Conservation (phyloP, 2,888 invertebrate species). For the Ichneumoninae sp. region DNA sequence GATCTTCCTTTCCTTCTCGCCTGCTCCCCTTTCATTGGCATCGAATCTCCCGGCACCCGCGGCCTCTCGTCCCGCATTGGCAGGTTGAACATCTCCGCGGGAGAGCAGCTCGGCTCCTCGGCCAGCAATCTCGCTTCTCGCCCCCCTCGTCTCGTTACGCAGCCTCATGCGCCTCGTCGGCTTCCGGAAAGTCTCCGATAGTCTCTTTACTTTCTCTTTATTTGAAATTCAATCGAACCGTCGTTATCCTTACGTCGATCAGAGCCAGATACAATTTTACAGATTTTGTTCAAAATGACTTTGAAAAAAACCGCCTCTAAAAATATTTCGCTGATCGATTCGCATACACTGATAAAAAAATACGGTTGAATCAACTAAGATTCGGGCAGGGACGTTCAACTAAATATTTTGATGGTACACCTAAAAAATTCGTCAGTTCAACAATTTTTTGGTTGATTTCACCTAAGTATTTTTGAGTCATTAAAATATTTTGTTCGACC, state of each 20-base stretch:
- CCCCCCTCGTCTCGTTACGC: slow-evolving; percentile 12
- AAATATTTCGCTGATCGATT: background rate
- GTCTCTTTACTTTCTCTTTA: slow-evolving; percentile 1
- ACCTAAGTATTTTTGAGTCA: too few relatives aligned
- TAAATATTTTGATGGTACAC: too few relatives aligned
- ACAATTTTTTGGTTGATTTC: too few relatives aligned
- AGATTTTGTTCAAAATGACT: background rate
- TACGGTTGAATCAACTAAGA: too few relatives aligned
- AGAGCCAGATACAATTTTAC: background rate
- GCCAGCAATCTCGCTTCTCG: slow-evolving; percentile 10
- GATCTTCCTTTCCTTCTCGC: slow-evolving; percentile 57
- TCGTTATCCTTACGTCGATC: background rate
- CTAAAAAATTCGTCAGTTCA: too few relatives aligned
- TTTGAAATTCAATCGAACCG: background rate
- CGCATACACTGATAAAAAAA: too few relatives aligned
- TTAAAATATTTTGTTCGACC: too few relatives aligned
- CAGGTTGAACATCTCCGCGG: slow-evolving; percentile 37
- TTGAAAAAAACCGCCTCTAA: background rate
- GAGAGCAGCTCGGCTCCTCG: background rate
- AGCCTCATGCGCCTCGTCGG: background rate
- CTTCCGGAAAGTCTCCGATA: slow-evolving; percentile 3
- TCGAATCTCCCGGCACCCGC: slow-evolving; percentile 46
- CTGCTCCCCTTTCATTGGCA: slow-evolving; percentile 58
- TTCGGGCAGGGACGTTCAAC: too few relatives aligned
- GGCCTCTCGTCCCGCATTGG: slow-evolving; percentile 50